Evolutionary conservation across 2,113 vertebrate species (phyloP).

Genomic region (Psilopsiagon aymara): DNA sequence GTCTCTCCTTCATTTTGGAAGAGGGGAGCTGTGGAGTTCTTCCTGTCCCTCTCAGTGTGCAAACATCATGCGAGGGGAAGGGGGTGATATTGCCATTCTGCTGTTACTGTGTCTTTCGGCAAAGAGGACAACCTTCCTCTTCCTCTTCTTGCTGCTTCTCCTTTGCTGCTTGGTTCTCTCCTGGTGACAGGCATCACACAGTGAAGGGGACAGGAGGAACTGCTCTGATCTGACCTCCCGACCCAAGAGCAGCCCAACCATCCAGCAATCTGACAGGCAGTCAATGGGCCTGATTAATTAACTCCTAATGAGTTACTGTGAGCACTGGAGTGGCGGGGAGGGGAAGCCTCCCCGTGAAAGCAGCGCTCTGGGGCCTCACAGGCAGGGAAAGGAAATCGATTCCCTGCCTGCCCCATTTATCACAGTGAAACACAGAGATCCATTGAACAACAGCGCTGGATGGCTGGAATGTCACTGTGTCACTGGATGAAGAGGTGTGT

Average conservation of each 20-base stretch:
- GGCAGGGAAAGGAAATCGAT: conserved; percentile 32
- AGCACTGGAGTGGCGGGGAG: background rate
- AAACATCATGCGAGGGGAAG: background rate
- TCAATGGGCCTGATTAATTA: conserved; percentile 71
- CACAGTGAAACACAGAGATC: background rate
- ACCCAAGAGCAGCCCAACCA: background rate
- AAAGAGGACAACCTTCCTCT: background rate
- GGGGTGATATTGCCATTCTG: background rate
- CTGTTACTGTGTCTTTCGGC: background rate
- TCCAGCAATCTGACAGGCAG: conserved; percentile 13
- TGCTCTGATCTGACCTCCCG: background rate
- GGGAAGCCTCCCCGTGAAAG: conserved; percentile 35
- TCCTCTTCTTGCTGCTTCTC: background rate
- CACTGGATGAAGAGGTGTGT: background rate
- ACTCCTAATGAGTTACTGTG: conserved; percentile 65
- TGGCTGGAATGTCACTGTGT: background rate
- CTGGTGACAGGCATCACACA: background rate
- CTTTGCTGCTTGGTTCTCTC: background rate
- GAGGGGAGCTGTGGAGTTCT: background rate
- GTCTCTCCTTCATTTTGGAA: background rate
- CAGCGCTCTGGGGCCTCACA: background rate
- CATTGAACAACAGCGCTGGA: background rate
- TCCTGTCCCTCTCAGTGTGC: background rate
- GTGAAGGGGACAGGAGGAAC: background rate
- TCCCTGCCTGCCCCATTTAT: conserved; percentile 35